Evolutionary conservation across 1,140 invertebrate species (phyloP), one percentile per base, ranked within the genome.

Genomic region (Mesaphorura yosii): DNA sequence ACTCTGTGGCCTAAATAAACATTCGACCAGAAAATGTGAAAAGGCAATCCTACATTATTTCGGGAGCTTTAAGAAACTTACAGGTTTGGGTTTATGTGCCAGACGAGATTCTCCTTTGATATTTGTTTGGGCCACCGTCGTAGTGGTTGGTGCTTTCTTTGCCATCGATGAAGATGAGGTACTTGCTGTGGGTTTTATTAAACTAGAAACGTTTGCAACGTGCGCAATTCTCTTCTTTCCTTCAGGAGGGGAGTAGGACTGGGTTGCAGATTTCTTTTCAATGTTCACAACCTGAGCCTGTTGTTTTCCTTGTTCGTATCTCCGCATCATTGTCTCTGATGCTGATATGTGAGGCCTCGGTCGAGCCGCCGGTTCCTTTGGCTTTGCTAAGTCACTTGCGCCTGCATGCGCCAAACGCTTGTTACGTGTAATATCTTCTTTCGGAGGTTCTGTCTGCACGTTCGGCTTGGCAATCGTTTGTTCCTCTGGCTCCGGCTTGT

Each of bases 41-140:
- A 25, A 15, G 38, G 44, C 20, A 46, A 20, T 46, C 14, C 15
- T 7, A 5, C 40, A 42, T 42, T 7, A 42, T 22, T 10, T 19
- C 39, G 6, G 10, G 10, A 19, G 22, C 17, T 34, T 34, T 34
- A 34, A 75, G 73, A 4, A n/a, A n/a, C n/a, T n/a, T n/a, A n/a
- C n/a, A n/a, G n/a, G n/a, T n/a, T n/a, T n/a, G n/a, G 78, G 77
- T 28, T 75, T 60, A 64, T 88, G 86, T 17, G 86, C 84, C 23
- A 84, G 70, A 51, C 84, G 73, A 27, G 73, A 70, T 31, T 69
- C 67, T 15, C 78, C 76, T 69, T 85, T 87, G 25, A 73, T 67
- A 3, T 76, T 69, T 1, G 81, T 84, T 67, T 84, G 82, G 3
- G 78, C 20, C 27, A 40, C 42, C n/a, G 49, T 45, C 40, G 12